These are phyloP conservation scores for Anabas testudineus DNA, from an alignment of 2,797 vertebrate genomes.

Conservation along the genomic window DNA sequence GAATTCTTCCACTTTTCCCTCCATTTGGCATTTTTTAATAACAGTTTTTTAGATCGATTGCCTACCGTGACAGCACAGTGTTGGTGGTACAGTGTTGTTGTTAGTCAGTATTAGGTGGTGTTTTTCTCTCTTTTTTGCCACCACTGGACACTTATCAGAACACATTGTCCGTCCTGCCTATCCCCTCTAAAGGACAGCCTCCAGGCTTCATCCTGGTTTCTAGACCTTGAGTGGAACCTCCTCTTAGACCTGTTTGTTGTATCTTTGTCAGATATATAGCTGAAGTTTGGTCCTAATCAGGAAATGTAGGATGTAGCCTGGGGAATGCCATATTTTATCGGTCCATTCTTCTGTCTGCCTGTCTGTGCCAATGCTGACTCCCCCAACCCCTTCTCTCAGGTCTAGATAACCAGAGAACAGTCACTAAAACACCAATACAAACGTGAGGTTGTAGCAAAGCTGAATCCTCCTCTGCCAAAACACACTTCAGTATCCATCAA, in stretches of 20 bases:
- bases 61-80: conserved; percentile 48
- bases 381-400: conserved; percentile 64
- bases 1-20: conserved; percentile 44
- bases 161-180: conserved; percentile 44
- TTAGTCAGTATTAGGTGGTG: conserved; percentile 52
- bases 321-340: conserved; percentile 49
- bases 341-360: conserved; percentile 31
- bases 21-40: conserved; percentile 6
- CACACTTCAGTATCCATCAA: conserved; percentile 46
- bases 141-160: conserved; percentile 58
- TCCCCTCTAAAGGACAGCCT: conserved; percentile 43
- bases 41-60: conserved; percentile 33
- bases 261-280: conserved; percentile 22
- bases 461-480: conserved; percentile 59
- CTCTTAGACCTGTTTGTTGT: not conserved
- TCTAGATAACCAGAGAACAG: conserved; percentile 72
- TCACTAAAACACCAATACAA: conserved; percentile 43
- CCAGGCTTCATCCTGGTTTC: conserved; percentile 45
- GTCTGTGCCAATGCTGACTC: conserved; percentile 62
- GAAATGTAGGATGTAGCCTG: conserved; percentile 50
- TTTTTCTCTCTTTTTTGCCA: conserved; percentile 50
- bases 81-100: conserved; percentile 55
- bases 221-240: conserved; percentile 30
- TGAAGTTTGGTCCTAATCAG: conserved; percentile 28
- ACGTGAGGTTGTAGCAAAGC: conserved; percentile 65